Conservation (phyloP, 2,113 vertebrate genomes). For the Clarias macrocephalus region DNA sequence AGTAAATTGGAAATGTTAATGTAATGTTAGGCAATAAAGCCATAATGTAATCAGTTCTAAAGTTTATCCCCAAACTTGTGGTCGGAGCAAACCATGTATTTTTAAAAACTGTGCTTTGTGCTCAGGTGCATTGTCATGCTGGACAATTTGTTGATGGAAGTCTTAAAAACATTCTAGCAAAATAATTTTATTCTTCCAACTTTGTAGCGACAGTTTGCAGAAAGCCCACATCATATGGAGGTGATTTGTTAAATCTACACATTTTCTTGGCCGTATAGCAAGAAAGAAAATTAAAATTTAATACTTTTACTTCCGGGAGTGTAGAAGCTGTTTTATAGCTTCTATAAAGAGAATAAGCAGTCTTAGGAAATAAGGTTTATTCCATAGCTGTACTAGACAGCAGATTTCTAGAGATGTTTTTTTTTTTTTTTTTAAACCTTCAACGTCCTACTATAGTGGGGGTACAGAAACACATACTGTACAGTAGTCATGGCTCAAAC, state of each 20-base stretch:
- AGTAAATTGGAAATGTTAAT: neutral
- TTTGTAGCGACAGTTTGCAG: neutral
- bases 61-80: neutral
- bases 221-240: neutral
- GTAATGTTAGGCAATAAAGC: neutral
- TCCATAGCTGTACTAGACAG: neutral
- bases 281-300: neutral
- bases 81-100: neutral
- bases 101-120: neutral
- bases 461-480: too few relatives aligned
- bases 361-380: neutral
- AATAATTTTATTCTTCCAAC: neutral
- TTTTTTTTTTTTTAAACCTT: too few relatives aligned
- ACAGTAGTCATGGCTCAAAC: too few relatives aligned
- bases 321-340: neutral
- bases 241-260: neutral
- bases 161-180: neutral
- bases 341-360: neutral
- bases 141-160: neutral
- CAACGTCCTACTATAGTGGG: too few relatives aligned
- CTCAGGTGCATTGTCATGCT: neutral
- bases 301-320: neutral
- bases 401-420: neutral
- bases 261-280: neutral
- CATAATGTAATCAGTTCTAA: neutral